Conservation (phyloP, 1,140 invertebrate species). For the Brachionus sp. region DNA sequence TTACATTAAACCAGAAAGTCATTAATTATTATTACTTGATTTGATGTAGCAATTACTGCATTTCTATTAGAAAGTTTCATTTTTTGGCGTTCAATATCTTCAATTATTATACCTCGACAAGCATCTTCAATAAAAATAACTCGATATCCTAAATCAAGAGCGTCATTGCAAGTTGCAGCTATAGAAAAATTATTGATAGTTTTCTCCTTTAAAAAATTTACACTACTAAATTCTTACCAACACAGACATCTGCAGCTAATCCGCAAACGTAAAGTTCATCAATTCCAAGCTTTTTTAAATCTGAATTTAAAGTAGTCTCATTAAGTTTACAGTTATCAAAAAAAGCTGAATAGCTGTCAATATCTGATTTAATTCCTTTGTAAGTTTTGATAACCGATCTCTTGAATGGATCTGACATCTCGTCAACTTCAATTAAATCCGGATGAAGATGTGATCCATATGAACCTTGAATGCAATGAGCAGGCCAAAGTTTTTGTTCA, state of each 20-base stretch:
- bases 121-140: constrained; percentile 86
- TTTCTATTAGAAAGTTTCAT: background rate
- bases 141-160: constrained; percentile 76
- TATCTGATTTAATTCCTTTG: constrained; percentile 89
- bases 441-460: constrained; percentile 89
- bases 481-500: constrained; percentile 72
- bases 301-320: constrained; percentile 74
- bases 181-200: background rate
- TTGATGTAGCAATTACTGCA: background rate
- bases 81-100: constrained; percentile 15
- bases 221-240: constrained; percentile 77
- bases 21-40: background rate
- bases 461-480: constrained; percentile 87
- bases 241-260: constrained; percentile 90
- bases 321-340: constrained; percentile 90
- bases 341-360: constrained; percentile 96
- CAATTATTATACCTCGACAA: constrained; percentile 72
- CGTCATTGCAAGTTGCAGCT: constrained; percentile 56
- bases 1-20: too few relatives aligned
- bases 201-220: background rate
- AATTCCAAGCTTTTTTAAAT: constrained; percentile 72
- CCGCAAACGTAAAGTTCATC: constrained; percentile 93
- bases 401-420: background rate
- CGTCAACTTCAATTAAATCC: constrained; percentile 63
- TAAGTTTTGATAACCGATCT: constrained; percentile 76